phyloP scores from a whole-genome alignment of 2,797 vertebrate species.

The Peromyscus attwateri region DNA sequence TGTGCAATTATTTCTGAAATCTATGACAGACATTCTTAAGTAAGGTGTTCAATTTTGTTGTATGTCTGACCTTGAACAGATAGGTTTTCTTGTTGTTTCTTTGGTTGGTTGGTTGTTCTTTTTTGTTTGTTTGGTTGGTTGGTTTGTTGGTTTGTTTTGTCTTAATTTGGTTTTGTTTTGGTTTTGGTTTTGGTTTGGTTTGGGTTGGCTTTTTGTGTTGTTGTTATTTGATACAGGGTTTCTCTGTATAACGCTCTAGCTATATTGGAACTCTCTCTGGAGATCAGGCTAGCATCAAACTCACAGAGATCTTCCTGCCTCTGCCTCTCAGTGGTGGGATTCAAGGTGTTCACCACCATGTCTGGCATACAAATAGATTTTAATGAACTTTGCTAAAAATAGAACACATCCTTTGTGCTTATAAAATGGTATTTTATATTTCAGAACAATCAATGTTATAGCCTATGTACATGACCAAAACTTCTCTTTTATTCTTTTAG shows the following conservation, averaged over 20 bases:
- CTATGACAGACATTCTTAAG: not conserved
- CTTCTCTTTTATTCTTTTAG: not conserved
- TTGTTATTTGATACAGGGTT: not conserved
- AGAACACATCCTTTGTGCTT: not conserved
- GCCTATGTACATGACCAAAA: not conserved
- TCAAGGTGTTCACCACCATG: not conserved
- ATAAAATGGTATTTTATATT: not conserved
- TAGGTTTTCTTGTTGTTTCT: not conserved
- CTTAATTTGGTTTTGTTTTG: too few species aligned
- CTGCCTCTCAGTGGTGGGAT: not conserved
- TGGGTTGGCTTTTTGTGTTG: not conserved
- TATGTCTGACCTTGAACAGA: not conserved
- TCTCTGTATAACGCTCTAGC: not conserved
- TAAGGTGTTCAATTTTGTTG: not conserved
- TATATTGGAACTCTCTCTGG: not conserved
- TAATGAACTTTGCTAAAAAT: constrained; percentile 1
- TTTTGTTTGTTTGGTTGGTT: fast-evolving
- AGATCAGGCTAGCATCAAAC: not conserved
- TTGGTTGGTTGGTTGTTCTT: too few species aligned
- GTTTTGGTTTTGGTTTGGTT: too few species aligned
- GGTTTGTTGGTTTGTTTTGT: not conserved
- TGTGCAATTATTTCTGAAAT: not conserved
- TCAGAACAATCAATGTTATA: not conserved
- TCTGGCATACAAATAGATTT: not conserved
- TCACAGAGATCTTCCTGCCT: not conserved